phyloP scores from a whole-genome alignment of 2,797 vertebrate species.

The Mionectes olivaceus region DNA sequence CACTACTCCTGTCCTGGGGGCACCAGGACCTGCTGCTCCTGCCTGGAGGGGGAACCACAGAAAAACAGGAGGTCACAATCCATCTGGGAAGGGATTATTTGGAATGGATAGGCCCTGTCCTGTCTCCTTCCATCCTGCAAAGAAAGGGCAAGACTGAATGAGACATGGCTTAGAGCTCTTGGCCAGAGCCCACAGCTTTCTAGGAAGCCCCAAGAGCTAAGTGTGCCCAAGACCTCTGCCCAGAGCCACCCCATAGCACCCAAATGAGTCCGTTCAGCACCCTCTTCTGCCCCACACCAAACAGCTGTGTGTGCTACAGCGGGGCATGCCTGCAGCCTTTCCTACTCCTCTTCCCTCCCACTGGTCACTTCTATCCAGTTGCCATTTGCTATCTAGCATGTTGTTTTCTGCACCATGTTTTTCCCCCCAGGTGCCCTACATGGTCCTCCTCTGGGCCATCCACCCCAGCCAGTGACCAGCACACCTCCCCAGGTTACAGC shows the following conservation, averaged over 20 bases:
- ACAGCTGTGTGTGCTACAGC: neutral
- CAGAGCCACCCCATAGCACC: neutral
- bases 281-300: neutral
- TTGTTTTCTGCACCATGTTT: neutral
- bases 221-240: neutral
- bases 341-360: neutral
- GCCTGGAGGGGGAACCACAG: neutral
- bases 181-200: neutral
- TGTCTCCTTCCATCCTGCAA: neutral
- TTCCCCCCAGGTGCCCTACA: too few relatives aligned
- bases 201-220: neutral
- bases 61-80: neutral
- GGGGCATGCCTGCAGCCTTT: fast-evolving
- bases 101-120: neutral
- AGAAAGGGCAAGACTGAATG: neutral
- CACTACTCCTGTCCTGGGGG: neutral
- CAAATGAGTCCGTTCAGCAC: neutral
- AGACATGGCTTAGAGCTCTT: neutral
- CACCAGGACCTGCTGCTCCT: neutral
- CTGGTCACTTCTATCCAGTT: neutral
- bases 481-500: neutral
- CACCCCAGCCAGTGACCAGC: neutral
- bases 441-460: neutral
- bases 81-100: neutral
- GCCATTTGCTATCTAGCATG: neutral